Evolutionary conservation across 2,888 invertebrate genomes (phyloP), one percentile per base, ranked within the genome.

Genomic region (Acholoe squamosa): DNA sequence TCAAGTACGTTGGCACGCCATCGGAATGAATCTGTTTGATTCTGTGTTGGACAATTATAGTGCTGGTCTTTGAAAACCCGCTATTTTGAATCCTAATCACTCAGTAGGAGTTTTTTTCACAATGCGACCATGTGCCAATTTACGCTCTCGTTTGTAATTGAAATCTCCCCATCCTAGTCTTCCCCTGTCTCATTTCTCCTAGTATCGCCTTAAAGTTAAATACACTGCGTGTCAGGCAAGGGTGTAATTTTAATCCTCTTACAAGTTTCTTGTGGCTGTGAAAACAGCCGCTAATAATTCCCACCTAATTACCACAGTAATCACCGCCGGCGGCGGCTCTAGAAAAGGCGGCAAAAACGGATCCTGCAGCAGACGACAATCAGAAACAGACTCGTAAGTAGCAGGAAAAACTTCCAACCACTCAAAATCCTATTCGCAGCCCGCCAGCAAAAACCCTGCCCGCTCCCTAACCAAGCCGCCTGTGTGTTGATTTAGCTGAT

Each of bases 401-500:
- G 31, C 16, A 71, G 31, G 3, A 76, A 76, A 76, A 25, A 76
- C 76, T 76, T 76, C 76, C 76, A 76, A 76, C 25, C 16, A 31
- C 76, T 31, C 28, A 31, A 31, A 76, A 76, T 76, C 76, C 76
- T 76, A n/a, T 76, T 31, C 76, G 76, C 16, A 31, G 76, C 76
- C 76, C 76, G 76, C n/a, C 76, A 76, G 76, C 76, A 28, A 28
- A 76, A 31, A n/a, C 16, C 28, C 80, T 16, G 31, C 25, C 54
- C 28, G 14, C 52, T 54, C 16, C 86, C 31, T 43, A 7, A 43
- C 5, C 43, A 43, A 43, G 54, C 28, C 86, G 28, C 22, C 19
- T 25, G 31, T 1, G 28, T 86, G 86, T 86, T 86, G 16, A 54
- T 31, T 54, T 86, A 86, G 86, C 86, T 86, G 86, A 86, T 86